Percentiles rank a stretch among this genome's conserved stretches.
These are phyloP conservation scores for Pollenia angustigena DNA, from an alignment of 2,888 invertebrate genomes.

Conservation along the genomic window DNA sequence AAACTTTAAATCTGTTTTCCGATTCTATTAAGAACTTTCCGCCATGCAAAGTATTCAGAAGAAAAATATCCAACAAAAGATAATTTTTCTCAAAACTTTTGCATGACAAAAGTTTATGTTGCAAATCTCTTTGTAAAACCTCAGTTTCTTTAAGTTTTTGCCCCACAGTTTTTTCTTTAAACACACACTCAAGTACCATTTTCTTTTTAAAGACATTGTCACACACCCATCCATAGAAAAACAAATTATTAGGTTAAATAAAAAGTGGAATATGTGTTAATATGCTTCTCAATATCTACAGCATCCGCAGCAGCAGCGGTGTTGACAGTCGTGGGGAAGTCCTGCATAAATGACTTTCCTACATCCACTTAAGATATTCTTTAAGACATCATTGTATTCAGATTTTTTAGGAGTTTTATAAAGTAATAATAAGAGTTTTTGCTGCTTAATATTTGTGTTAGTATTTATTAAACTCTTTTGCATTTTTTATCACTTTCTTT, in stretches of 20 bases:
- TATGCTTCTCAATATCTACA: slow-evolving; percentile 11
- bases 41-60: too few species aligned
- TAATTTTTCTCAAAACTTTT: not conserved
- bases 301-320: slow-evolving; percentile 9
- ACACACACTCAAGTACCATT: slow-evolving; percentile 36
- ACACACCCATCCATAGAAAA: slow-evolving; percentile 7
- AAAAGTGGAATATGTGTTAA: slow-evolving; percentile 39
- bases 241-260: slow-evolving; percentile 48
- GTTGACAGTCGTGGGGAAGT: not conserved
- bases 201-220: not conserved
- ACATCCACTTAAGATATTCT: slow-evolving; percentile 11
- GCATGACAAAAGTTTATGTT: too few species aligned
- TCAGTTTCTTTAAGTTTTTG: not conserved
- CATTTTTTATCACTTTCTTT: not conserved
- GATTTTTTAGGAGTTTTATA: not conserved
- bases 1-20: too few species aligned
- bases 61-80: too few species aligned
- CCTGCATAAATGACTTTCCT: slow-evolving; percentile 17
- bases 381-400: slow-evolving; percentile 13
- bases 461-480: not conserved
- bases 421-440: slow-evolving; percentile 26
- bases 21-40: too few species aligned
- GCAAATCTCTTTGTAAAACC: too few species aligned
- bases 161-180: slow-evolving; percentile 9
- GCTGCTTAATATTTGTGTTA: not conserved